A percentile compares a stretch with the other conserved stretches of the same genome.
These are phyloP conservation scores for Allobates femoralis DNA, from an alignment of 2,797 vertebrate species.

Conservation along the genomic window DNA sequence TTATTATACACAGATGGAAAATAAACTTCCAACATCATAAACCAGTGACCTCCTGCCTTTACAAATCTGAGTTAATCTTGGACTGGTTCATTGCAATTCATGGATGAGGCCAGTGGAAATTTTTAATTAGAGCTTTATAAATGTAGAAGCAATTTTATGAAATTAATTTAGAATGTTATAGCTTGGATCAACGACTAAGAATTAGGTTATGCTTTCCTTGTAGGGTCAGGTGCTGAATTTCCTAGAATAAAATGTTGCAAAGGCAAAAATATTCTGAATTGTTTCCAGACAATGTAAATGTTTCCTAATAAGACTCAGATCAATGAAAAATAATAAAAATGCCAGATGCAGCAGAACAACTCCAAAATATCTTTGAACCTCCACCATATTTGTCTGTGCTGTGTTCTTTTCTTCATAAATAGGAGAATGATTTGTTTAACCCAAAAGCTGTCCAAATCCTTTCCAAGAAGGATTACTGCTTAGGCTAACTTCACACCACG, in stretches of 20 bases:
- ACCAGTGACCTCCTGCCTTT: constrained; percentile 9
- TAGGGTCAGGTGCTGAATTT: constrained; percentile 4
- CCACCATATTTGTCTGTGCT: too few species aligned
- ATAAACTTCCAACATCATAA: neutral
- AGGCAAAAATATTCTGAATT: neutral
- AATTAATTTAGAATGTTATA: constrained; percentile 23
- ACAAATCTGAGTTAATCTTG: constrained; percentile 10
- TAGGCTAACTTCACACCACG: too few species aligned
- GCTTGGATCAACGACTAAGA: neutral
- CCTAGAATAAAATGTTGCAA: neutral
- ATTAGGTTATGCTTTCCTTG: neutral
- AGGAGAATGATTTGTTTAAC: too few species aligned
- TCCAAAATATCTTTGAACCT: too few species aligned
- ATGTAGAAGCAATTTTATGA: constrained; percentile 1
- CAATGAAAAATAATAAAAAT: too few species aligned
- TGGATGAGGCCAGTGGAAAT: neutral
- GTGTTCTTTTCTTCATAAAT: too few species aligned
- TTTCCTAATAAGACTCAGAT: too few species aligned
- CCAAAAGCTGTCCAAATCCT: too few species aligned
- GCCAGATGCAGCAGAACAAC: too few species aligned
- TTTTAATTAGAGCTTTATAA: constrained; percentile 35
- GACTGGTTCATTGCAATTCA: neutral
- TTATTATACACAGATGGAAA: constrained; percentile 45
- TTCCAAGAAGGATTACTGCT: too few species aligned
- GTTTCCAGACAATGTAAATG: neutral